These are phyloP conservation scores for Garra rufa DNA, from an alignment of 2,113 vertebrate species.

Conservation along the genomic window DNA sequence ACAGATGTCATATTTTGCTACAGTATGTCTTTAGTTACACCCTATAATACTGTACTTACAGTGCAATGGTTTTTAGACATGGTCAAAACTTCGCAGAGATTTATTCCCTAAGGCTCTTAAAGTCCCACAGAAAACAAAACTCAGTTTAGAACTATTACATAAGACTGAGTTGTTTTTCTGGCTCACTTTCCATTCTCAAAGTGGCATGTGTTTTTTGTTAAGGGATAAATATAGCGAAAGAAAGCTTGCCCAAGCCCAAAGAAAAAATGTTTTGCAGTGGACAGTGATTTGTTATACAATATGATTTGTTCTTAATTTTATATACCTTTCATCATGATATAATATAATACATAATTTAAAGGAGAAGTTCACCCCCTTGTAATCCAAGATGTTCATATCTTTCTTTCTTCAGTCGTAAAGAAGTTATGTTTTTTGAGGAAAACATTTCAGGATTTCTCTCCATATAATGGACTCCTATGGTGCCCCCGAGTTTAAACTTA, in stretches of 20 bases:
- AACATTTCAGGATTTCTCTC: no score
- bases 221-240: conserved; percentile 33
- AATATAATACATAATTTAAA: no score
- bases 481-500: no score
- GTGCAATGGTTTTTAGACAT: background rate
- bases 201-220: conserved; percentile 50
- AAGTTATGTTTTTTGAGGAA: no score
- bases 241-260: conserved; percentile 20
- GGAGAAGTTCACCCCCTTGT: no score
- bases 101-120: background rate
- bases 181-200: background rate
- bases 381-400: no score
- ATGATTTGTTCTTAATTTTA: background rate
- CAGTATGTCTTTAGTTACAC: background rate
- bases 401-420: no score
- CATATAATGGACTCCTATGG: no score
- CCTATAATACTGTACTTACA: background rate
- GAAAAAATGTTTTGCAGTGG: background rate
- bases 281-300: background rate
- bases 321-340: background rate
- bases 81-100: background rate
- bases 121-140: conserved; percentile 29
- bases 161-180: conserved; percentile 18
- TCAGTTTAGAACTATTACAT: conserved; percentile 34
- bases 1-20: background rate